These are phyloP conservation scores for Hippolais icterina DNA, from an alignment of 2,113 vertebrate genomes.

Conservation along the genomic window DNA sequence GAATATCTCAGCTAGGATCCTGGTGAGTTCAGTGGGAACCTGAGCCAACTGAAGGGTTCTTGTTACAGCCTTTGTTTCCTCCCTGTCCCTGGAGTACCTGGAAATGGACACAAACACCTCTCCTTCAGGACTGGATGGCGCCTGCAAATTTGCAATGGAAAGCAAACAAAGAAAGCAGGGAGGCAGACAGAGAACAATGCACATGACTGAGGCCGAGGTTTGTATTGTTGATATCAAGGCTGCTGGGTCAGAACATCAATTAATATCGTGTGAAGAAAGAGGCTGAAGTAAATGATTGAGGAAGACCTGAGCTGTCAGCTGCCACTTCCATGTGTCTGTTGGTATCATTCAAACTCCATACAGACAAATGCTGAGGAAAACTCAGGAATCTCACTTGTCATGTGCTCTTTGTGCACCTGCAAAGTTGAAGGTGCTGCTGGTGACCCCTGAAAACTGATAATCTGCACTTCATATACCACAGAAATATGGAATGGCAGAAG, in stretches of 20 bases:
- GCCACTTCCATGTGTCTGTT: not conserved
- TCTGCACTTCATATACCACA: not conserved
- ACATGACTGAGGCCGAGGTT: not conserved
- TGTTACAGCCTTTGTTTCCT: not conserved
- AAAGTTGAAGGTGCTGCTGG: not conserved
- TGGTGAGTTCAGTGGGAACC: not conserved
- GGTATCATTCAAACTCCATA: not conserved
- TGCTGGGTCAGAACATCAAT: conserved; percentile 31
- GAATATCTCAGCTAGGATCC: not conserved
- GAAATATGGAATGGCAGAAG: not conserved
- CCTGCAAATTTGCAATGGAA: not conserved
- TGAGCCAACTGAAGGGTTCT: not conserved
- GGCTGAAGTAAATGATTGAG: not conserved
- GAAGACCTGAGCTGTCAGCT: not conserved
- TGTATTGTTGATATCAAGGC: not conserved
- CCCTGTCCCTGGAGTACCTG: not conserved
- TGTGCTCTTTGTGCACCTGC: not conserved
- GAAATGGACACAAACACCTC: not conserved
- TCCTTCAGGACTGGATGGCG: not conserved
- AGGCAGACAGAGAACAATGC: conserved; percentile 17
- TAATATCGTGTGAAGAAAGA: not conserved
- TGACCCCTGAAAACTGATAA: not conserved
- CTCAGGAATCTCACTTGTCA: not conserved
- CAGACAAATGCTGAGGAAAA: not conserved
- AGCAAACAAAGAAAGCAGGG: not conserved